Evolutionary conservation across 2,797 vertebrate genomes (phyloP).

Genomic region (Uromys caudimaculatus): DNA sequence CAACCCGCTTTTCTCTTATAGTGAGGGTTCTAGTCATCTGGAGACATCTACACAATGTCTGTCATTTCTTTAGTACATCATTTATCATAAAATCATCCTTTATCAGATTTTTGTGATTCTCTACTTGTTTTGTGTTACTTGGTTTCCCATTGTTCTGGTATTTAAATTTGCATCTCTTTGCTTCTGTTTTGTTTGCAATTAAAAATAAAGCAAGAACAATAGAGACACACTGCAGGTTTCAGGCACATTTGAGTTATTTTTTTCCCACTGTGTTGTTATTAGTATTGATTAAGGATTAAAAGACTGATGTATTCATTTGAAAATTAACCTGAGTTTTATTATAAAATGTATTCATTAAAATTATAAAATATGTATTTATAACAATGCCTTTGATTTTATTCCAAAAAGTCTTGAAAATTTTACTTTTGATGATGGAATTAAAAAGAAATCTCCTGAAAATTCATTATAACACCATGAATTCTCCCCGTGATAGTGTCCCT

Average conservation of each 20-base stretch:
- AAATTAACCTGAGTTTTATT: conserved; percentile 44
- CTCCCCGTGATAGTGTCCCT: not conserved
- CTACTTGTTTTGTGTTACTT: conserved; percentile 56
- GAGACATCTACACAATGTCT: not conserved
- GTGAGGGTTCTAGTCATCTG: not conserved
- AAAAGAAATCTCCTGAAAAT: not conserved
- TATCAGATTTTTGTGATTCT: not conserved
- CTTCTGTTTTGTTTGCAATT: conserved; percentile 62
- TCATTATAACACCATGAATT: not conserved
- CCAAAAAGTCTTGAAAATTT: not conserved
- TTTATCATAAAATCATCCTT: conserved; percentile 36
- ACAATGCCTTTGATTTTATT: conserved; percentile 12
- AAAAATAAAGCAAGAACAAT: conserved; percentile 64
- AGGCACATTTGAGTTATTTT: conserved; percentile 58
- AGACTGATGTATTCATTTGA: conserved; percentile 60
- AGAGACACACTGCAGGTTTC: conserved; percentile 41
- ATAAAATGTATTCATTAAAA: conserved; percentile 31
- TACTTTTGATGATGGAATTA: conserved; percentile 19
- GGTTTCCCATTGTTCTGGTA: not conserved
- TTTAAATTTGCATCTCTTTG: conserved; percentile 62
- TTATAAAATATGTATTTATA: conserved; percentile 37
- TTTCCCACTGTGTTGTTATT: conserved; percentile 54
- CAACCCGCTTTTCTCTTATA: not conserved
- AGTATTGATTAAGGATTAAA: conserved; percentile 66
- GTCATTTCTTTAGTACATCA: conserved; percentile 41